Evolutionary conservation across 1,140 invertebrate genomes (phyloP).

Genomic region (Notospermus geniculatus): DNA sequence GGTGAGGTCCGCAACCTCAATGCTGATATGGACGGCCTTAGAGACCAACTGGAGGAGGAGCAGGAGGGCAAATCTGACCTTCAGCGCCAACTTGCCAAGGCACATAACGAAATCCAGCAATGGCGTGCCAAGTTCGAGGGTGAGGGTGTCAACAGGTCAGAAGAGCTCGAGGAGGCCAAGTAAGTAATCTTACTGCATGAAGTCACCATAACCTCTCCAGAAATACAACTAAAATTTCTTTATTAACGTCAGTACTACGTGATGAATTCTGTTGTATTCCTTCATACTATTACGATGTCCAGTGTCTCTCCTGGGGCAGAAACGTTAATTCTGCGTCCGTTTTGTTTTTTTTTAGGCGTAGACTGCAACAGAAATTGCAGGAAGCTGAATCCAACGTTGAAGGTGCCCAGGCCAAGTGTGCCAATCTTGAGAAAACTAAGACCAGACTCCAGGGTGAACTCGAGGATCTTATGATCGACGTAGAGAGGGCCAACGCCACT

Average conservation of each 20-base stretch:
- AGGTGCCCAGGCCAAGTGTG: slow-evolving; percentile 93
- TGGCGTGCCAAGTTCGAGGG: slow-evolving; percentile 97
- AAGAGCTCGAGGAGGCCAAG: slow-evolving; percentile 98
- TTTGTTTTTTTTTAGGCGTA: slow-evolving; percentile 65
- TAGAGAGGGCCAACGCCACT: slow-evolving; percentile 92
- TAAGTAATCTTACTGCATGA: no score
- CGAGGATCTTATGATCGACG: slow-evolving; percentile 96
- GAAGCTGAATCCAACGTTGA: slow-evolving; percentile 90
- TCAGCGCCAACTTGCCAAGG: slow-evolving; percentile 95
- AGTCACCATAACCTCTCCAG: no score
- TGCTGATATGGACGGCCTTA: slow-evolving; percentile 94
- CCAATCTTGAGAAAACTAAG: slow-evolving; percentile 96
- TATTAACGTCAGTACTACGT: no score
- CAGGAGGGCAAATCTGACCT: slow-evolving; percentile 66
- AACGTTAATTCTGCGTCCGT: no score
- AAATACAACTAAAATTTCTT: no score
- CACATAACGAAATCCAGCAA: slow-evolving; percentile 84
- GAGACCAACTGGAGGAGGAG: slow-evolving; percentile 93
- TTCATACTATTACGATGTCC: no score
- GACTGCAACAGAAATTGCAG: slow-evolving; percentile 90
- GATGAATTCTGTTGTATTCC: no score
- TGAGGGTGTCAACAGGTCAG: slow-evolving; percentile 91
- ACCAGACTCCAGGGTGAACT: slow-evolving; percentile 93
- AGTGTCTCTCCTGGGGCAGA: no score
- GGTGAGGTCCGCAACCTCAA: slow-evolving; percentile 75